A percentile compares a stretch with the other conserved stretches of the same genome.
Conservation (phyloP, 2,888 invertebrate species). For the Agrilus mali region DNA sequence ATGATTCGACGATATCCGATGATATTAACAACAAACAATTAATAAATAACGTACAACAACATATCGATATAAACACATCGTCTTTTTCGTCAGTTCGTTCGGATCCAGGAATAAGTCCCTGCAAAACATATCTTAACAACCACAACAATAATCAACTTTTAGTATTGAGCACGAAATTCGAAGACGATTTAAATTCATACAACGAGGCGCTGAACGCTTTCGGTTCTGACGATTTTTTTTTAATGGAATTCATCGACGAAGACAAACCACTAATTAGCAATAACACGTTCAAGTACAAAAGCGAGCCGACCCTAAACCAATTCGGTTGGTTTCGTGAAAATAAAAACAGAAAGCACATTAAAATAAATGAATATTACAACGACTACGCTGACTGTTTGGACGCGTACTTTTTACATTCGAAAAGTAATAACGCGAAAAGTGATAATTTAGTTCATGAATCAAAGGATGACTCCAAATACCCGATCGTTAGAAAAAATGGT, state of each 20-base stretch:
- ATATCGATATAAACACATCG: no score
- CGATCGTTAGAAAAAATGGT: slow-evolving; percentile 7
- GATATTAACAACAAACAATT: slow-evolving; percentile 12
- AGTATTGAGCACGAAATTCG: slow-evolving; percentile 2
- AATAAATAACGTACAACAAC: no score
- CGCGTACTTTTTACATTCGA: slow-evolving; percentile 31
- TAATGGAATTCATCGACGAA: slow-evolving; percentile 26
- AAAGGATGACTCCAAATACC: no score
- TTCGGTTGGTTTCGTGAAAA: no score
- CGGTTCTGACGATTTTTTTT: slow-evolving; percentile 30
- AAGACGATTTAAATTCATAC: slow-evolving; percentile 11
- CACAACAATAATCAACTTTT: no score
- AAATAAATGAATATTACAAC: slow-evolving; percentile 44
- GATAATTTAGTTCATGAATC: no score
- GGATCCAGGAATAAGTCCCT: slow-evolving; percentile 7
- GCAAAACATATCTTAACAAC: no score
- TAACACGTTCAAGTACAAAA: slow-evolving; percentile 23
- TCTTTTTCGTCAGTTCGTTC: no score
- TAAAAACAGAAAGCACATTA: slow-evolving; percentile 25
- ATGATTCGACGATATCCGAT: slow-evolving; percentile 43
- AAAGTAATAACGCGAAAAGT: background rate
- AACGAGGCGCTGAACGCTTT: slow-evolving; percentile 11
- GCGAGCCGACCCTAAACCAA: slow-evolving; percentile 24
- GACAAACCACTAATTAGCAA: slow-evolving; percentile 9
- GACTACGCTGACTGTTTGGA: slow-evolving; percentile 49